These are phyloP conservation scores for Lithobates pipiens DNA, from an alignment of 2,797 vertebrate genomes.

Conservation along the genomic window DNA sequence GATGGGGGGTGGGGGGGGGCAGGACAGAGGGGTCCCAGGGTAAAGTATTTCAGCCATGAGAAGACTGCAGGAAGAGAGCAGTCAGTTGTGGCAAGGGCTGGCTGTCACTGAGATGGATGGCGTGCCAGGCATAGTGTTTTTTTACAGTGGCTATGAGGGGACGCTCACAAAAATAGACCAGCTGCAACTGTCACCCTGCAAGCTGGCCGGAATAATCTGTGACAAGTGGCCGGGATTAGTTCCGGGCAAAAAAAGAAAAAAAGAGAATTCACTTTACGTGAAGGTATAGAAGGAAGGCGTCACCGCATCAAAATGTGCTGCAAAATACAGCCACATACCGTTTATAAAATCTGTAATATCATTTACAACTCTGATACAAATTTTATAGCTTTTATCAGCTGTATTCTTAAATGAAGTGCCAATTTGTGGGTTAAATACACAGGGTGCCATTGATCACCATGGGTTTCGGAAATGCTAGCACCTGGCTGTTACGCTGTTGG, in stretches of 20 bases:
- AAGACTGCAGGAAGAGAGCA: neutral
- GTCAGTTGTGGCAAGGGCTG: neutral
- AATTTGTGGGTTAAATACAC: too few relatives aligned
- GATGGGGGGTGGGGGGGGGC: neutral
- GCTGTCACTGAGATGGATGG: neutral
- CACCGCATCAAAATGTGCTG: too few relatives aligned
- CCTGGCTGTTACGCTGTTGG: too few relatives aligned
- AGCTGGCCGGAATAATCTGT: neutral
- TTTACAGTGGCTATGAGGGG: neutral
- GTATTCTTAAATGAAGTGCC: too few relatives aligned
- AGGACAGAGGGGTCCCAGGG: neutral
- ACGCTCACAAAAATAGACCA: constrained; percentile 19
- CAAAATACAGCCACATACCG: too few relatives aligned
- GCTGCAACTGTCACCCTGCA: constrained; percentile 11
- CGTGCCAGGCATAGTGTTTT: constrained; percentile 40
- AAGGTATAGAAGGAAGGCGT: neutral
- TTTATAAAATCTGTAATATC: too few relatives aligned
- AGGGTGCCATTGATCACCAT: too few relatives aligned
- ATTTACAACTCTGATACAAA: too few relatives aligned
- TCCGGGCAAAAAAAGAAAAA: neutral
- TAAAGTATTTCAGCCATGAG: constrained; percentile 8
- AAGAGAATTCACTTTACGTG: neutral
- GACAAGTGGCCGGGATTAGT: constrained; percentile 17
- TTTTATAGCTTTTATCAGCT: too few relatives aligned
- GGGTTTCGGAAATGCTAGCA: too few relatives aligned